Evolutionary conservation across 2,797 vertebrate genomes (phyloP).

Genomic region (Thalassophryne amazonica): DNA sequence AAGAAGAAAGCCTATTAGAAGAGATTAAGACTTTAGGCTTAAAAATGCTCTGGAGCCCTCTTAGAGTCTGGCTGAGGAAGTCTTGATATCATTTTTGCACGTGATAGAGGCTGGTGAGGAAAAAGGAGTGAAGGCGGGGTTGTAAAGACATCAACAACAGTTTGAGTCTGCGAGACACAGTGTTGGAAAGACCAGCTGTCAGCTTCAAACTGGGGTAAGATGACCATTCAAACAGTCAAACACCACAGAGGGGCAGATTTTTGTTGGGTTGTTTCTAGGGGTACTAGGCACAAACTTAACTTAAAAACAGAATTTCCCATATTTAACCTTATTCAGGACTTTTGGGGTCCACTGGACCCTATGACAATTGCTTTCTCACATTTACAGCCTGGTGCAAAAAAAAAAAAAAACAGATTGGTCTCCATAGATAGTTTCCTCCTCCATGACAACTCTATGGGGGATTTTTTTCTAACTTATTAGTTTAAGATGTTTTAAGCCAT

Average conservation of each 20-base stretch:
- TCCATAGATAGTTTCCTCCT: too few species aligned
- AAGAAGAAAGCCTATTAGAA: conserved; percentile 62
- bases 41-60: conserved; percentile 59
- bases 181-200: conserved; percentile 61
- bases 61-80: conserved; percentile 37
- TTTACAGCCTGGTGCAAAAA: too few species aligned
- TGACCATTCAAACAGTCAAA: conserved; percentile 66
- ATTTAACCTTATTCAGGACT: too few species aligned
- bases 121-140: conserved; percentile 18
- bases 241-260: conserved; percentile 56
- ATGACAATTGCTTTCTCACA: too few species aligned
- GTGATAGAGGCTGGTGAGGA: conserved; percentile 16
- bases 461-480: too few species aligned
- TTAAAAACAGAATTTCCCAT: too few species aligned
- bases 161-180: conserved; percentile 37
- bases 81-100: conserved; percentile 35
- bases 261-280: conserved; percentile 55
- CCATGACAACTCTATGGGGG: too few species aligned
- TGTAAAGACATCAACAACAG: conserved; percentile 54
- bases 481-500: too few species aligned
- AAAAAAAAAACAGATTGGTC: too few species aligned
- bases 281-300: conserved; percentile 43
- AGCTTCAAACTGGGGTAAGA: conserved; percentile 54
- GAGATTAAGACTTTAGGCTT: conserved; percentile 59
- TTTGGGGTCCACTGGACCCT: too few species aligned